Conservation (phyloP, 2,888 invertebrate species). For the Monoplex corrugatus region DNA sequence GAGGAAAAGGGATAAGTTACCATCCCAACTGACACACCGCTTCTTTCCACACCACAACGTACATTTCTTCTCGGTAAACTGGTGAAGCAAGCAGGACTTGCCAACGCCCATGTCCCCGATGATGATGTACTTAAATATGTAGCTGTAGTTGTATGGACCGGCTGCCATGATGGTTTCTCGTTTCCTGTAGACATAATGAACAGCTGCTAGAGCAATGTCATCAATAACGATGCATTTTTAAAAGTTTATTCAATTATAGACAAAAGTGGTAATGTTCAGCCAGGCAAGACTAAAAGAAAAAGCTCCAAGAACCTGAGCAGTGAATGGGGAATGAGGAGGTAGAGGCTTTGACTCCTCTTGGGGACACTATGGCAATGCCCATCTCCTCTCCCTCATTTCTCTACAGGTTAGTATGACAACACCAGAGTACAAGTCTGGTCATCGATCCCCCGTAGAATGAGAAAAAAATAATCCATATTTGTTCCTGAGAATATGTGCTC, state of each 20-base stretch:
- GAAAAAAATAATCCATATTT: too few relatives aligned
- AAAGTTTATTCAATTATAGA: background rate
- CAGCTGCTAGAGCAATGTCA: background rate
- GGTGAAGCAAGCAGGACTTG: slow-evolving; percentile 99
- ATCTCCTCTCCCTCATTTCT: background rate
- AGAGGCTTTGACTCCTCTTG: background rate
- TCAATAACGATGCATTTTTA: background rate
- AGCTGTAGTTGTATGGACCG: slow-evolving; percentile 99
- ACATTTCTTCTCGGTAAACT: slow-evolving; percentile 99
- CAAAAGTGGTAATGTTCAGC: background rate
- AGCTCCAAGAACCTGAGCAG: background rate
- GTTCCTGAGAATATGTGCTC: too few relatives aligned
- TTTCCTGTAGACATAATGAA: background rate
- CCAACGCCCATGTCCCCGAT: slow-evolving; percentile 99
- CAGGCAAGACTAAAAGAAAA: too few relatives aligned
- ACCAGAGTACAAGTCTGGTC: too few relatives aligned
- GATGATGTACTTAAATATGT: slow-evolving; percentile 99
- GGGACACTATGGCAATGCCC: background rate
- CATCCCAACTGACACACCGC: too few relatives aligned
- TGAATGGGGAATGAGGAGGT: background rate
- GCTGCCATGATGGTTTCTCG: slow-evolving; percentile 84
- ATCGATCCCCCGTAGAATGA: too few relatives aligned
- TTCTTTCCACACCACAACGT: slow-evolving; percentile 83
- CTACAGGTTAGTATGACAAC: too few relatives aligned
- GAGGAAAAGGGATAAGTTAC: too few relatives aligned